These are phyloP conservation scores for Vireo griseus DNA, from an alignment of 2,797 vertebrate genomes.

Conservation along the genomic window DNA sequence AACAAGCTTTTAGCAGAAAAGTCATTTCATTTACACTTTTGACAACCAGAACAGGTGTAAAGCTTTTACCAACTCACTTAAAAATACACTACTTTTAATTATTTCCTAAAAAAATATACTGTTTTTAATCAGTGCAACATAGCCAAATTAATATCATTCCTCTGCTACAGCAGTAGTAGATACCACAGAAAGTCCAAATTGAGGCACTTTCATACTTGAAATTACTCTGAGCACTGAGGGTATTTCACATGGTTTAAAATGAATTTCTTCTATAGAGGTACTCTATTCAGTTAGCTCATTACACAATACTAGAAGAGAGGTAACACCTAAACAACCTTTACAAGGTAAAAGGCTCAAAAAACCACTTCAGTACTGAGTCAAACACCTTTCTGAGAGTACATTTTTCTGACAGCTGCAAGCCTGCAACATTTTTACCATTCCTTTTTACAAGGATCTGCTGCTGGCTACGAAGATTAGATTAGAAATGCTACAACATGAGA, in stretches of 20 bases:
- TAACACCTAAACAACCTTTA: not conserved
- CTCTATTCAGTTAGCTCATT: not conserved
- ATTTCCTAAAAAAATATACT: not conserved
- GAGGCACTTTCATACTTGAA: not conserved
- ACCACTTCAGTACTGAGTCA: fast-evolving
- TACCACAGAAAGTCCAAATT: not conserved
- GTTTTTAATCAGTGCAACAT: not conserved
- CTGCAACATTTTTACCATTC: not conserved
- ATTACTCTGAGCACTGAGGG: not conserved
- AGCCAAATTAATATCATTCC: not conserved
- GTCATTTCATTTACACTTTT: not conserved
- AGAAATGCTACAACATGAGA: not conserved
- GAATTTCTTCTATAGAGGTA: not conserved
- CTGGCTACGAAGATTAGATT: not conserved
- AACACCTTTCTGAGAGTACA: not conserved
- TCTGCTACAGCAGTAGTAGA: not conserved
- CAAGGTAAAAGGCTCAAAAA: not conserved
- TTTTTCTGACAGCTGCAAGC: not conserved
- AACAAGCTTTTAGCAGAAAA: not conserved
- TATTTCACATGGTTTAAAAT: not conserved
- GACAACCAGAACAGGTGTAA: not conserved
- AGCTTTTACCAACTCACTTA: not conserved
- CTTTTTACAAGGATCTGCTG: not conserved
- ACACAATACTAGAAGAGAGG: not conserved
- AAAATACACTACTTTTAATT: not conserved